Evolutionary conservation across 2,888 invertebrate species (phyloP), one percentile per base, ranked within the genome.

Genomic region (Callyntrura sp.): DNA sequence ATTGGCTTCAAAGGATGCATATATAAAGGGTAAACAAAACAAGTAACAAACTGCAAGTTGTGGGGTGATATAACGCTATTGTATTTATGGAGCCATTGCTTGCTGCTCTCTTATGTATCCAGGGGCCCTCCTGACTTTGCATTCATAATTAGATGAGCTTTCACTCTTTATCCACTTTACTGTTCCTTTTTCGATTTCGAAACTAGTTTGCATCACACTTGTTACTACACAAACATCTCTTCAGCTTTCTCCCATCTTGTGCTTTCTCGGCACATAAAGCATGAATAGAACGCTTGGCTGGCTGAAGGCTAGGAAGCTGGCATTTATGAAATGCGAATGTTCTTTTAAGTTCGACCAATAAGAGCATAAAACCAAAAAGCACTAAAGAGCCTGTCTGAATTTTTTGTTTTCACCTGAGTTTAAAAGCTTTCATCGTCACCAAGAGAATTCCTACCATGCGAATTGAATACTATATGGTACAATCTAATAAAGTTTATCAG

Each of bases 81-180:
- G 65, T 68, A 28, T 28, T 14, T 12, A 9, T n/a, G 5, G 43
- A 62, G 35, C 17, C 62, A 20, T 68, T 68, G 65, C 65, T 28
- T 28, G 25, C 28, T 68, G 11, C 17, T 11, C 62, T 60, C 8
- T 20, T 60, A 35, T 35, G 2, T 35, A 35, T 35, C 35, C 35
- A 35, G 3, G 35, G 6, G 35, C 6, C 35, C 23, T n/a, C 65
- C 12, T 28, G 20, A 25, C 68, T 60, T 28, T 70, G 68, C 84
- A 84, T 84, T 70, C 70, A 84, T 84, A 84, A 84, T 84, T 84
- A 84, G 43, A 17, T 62, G n/a, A 43, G 43, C 76, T 76, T 76
- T 45, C 76, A 23, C 76, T 76, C 76, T 9, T 23, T 76, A 9
- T 35, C 35, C 57, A 55, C 51, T 25, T 20, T 28, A 12, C 51